Percentiles rank a stretch among this genome's conserved stretches.
These are phyloP conservation scores for Meiosimyza platycephala DNA, from an alignment of 2,888 invertebrate genomes.

Conservation along the genomic window DNA sequence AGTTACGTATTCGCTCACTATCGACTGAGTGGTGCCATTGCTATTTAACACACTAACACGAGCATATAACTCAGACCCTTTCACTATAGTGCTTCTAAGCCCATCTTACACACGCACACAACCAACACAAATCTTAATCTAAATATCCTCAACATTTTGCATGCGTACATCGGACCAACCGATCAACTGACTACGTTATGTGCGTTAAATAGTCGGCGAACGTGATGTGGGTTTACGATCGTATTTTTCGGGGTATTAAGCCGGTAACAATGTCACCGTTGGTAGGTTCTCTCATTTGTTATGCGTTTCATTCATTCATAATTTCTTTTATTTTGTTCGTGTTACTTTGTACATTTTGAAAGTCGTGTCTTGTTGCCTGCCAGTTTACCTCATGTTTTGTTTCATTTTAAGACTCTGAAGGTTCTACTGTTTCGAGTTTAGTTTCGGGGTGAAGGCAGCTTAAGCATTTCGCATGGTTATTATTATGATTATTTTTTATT, in stretches of 20 bases:
- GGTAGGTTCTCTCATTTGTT: slow-evolving; percentile 34
- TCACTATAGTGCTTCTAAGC: not conserved
- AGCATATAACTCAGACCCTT: not conserved
- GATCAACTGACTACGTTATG: slow-evolving; percentile 4
- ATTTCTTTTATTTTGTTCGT: slow-evolving; percentile 26
- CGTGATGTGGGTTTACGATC: slow-evolving; percentile 41
- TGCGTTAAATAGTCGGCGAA: slow-evolving; percentile 34
- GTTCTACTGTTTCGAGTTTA: not conserved
- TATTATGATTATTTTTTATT: slow-evolving; percentile 16
- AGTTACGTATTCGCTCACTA: not conserved
- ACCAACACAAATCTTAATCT: slow-evolving; percentile 29
- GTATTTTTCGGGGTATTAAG: slow-evolving; percentile 21
- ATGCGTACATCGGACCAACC: not conserved
- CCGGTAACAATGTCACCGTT: slow-evolving; percentile 38
- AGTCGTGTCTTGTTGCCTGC: not conserved
- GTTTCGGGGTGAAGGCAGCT: slow-evolving; percentile 15
- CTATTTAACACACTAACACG: not conserved
- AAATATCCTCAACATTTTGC: slow-evolving; percentile 27
- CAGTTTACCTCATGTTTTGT: not conserved
- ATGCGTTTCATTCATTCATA: slow-evolving; percentile 40
- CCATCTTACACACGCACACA: not conserved
- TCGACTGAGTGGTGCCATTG: not conserved
- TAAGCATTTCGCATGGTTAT: slow-evolving; percentile 33
- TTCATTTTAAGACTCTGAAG: not conserved
- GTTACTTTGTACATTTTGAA: not conserved